These are phyloP conservation scores for Scaptodrosophila lebanonensis DNA, from an alignment of 1,140 invertebrate species.

Conservation along the genomic window DNA sequence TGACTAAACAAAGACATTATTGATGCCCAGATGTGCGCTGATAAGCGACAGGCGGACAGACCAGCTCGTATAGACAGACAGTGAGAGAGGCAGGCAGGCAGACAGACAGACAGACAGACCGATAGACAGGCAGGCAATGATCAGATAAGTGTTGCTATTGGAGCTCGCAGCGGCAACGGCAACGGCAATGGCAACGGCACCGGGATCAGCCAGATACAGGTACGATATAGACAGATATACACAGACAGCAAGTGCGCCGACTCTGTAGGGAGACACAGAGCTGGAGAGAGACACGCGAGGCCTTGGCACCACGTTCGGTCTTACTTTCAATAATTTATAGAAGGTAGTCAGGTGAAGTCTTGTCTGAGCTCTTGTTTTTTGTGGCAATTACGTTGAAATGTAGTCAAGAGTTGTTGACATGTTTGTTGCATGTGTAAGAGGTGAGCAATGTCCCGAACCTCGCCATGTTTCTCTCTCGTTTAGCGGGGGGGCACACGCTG, in stretches of 20 bases:
- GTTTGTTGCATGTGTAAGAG: slow-evolving; percentile 31
- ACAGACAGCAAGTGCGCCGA: background rate
- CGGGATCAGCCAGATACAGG: slow-evolving; percentile 16
- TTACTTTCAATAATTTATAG: slow-evolving; percentile 70
- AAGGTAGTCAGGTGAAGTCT: slow-evolving; percentile 70
- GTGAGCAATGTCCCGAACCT: too few relatives aligned
- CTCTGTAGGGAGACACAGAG: background rate
- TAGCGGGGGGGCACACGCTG: slow-evolving; percentile 40
- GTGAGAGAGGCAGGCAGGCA: too few relatives aligned
- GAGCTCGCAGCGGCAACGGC: background rate
- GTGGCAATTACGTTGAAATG: slow-evolving; percentile 69
- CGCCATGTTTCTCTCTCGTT: slow-evolving; percentile 15
- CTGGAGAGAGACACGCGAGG: slow-evolving; percentile 21
- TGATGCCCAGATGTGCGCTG: slow-evolving; percentile 65
- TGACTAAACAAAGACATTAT: slow-evolving; percentile 71
- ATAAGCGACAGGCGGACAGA: slow-evolving; percentile 48
- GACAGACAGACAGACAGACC: slow-evolving; percentile 38
- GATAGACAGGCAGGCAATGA: slow-evolving; percentile 44
- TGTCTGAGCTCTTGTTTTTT: slow-evolving; percentile 30
- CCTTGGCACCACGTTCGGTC: slow-evolving; percentile 25
- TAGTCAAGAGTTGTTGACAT: slow-evolving; percentile 71
- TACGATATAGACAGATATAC: slow-evolving; percentile 27
- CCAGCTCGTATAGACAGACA: too few relatives aligned
- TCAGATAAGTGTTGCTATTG: slow-evolving; percentile 41
- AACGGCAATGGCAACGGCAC: background rate